phyloP scores from a whole-genome alignment of 2,113 vertebrate genomes.

The Paedocypris sp. region DNA sequence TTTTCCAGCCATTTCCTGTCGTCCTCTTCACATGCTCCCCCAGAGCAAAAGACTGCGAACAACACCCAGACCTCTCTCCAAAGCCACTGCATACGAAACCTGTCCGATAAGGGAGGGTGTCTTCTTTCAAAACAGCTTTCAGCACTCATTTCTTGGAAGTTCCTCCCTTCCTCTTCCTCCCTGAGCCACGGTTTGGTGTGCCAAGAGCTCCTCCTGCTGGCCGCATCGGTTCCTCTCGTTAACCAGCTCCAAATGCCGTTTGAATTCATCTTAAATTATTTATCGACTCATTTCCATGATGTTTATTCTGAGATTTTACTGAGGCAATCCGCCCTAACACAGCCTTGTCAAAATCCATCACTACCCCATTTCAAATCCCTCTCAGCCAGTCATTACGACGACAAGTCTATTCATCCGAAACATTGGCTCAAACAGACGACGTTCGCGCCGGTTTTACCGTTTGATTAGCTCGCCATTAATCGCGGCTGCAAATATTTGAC shows the following conservation, averaged over 20 bases:
- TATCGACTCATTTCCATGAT: conserved; percentile 58
- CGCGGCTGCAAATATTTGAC: neutral
- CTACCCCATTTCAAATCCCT: conserved; percentile 42
- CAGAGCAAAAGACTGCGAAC: conserved; percentile 36
- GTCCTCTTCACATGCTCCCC: conserved; percentile 11
- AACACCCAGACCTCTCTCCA: conserved; percentile 38
- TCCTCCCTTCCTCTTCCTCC: conserved; percentile 37
- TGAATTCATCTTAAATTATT: conserved; percentile 65
- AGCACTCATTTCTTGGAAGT: conserved; percentile 50
- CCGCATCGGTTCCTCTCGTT: conserved; percentile 36
- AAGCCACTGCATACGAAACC: conserved; percentile 41
- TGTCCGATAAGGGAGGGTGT: conserved; percentile 50
- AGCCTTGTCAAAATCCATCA: conserved; percentile 48
- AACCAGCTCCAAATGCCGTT: conserved; percentile 57
- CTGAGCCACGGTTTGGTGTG: conserved; percentile 14
- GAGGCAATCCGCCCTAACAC: conserved; percentile 55
- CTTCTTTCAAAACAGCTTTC: conserved; percentile 52
- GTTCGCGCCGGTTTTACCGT: conserved; percentile 12
- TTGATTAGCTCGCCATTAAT: conserved; percentile 14
- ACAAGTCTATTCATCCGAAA: conserved; percentile 45
- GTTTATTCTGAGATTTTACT: conserved; percentile 63
- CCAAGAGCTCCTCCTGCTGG: conserved; percentile 55
- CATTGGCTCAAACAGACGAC: conserved; percentile 17
- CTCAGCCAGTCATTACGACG: conserved; percentile 34
- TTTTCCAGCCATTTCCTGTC: conserved; percentile 3